These are phyloP conservation scores for Melanotaenia parkinsoni DNA, from an alignment of 2,797 vertebrate species.

Conservation along the genomic window DNA sequence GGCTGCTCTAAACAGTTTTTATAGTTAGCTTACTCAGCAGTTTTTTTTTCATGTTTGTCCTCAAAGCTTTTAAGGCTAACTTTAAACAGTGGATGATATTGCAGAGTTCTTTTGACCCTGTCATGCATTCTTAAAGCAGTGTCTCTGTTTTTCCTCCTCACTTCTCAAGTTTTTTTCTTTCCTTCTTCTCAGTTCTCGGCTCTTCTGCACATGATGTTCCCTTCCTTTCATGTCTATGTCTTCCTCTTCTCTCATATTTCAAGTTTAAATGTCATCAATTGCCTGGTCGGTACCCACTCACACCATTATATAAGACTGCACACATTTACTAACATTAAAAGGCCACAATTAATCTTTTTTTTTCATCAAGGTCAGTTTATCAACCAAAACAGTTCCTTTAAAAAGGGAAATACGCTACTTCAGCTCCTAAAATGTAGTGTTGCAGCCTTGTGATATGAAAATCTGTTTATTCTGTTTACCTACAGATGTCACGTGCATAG, in stretches of 20 bases:
- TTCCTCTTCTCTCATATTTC: not conserved
- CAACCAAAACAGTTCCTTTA: not conserved
- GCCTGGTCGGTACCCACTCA: not conserved
- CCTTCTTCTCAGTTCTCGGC: constrained; percentile 7
- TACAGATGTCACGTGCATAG: not conserved
- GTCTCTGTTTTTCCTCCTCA: constrained; percentile 19
- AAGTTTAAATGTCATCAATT: constrained; percentile 7
- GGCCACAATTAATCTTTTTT: not conserved
- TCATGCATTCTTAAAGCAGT: constrained; percentile 33
- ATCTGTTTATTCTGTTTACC: not conserved
- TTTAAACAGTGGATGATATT: constrained; percentile 47
- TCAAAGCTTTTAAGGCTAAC: constrained; percentile 43
- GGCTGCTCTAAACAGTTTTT: constrained; percentile 50
- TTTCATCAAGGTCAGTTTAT: not conserved
- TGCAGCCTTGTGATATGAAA: not conserved
- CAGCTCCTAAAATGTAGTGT: not conserved
- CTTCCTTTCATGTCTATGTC: not conserved
- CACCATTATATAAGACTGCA: not conserved
- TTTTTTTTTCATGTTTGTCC: constrained; percentile 42
- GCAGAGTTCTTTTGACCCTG: constrained; percentile 49
- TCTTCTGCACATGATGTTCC: constrained; percentile 18
- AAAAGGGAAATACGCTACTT: not conserved
- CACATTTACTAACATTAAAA: not conserved
- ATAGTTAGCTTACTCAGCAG: constrained; percentile 55
- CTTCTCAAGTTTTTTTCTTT: constrained; percentile 1